phyloP scores from a whole-genome alignment of 1,140 invertebrate species.

The Cylas formicarius region DNA sequence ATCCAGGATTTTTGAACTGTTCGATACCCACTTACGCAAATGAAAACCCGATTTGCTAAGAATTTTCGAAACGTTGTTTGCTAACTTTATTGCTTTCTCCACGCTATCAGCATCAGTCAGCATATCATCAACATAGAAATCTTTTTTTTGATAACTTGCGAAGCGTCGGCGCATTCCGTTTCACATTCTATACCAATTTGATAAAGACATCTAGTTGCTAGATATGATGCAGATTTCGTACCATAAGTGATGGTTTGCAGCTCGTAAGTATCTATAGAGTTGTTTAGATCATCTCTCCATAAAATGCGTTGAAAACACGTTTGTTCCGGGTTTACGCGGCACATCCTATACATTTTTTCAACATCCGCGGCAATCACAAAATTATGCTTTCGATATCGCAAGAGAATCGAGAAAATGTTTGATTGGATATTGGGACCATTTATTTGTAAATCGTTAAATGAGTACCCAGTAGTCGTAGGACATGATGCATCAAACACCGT shows the following conservation, averaged over 20 bases:
- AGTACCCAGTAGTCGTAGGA: constrained; percentile 20
- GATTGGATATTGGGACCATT: constrained; percentile 27
- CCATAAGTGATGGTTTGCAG: constrained; percentile 36
- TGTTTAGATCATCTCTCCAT: constrained; percentile 31
- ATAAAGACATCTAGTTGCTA: constrained; percentile 26
- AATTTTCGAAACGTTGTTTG: constrained; percentile 14
- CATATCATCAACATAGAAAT: constrained; percentile 42
- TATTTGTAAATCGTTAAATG: constrained; percentile 29
- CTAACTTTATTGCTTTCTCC: constrained; percentile 13
- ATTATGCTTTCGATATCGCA: constrained; percentile 35
- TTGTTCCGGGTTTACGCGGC: constrained; percentile 32
- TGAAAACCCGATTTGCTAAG: constrained; percentile 25
- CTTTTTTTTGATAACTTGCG: constrained; percentile 17
- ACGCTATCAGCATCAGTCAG: constrained; percentile 28
- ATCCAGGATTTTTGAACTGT: constrained; percentile 12
- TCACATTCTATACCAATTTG: constrained; percentile 19
- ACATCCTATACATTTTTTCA: constrained; percentile 41
- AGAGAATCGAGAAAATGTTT: constrained; percentile 19
- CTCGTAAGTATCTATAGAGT: constrained; percentile 11
- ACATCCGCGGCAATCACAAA: constrained; percentile 31
- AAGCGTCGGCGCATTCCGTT: constrained; percentile 23
- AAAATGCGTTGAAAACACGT: constrained; percentile 40
- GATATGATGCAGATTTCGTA: constrained; percentile 26
- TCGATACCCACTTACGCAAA: constrained; percentile 41
- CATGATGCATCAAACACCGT: constrained; percentile 28